Percentiles rank a stretch among this genome's conserved stretches.
These are phyloP conservation scores for Epistrophe eligans DNA, from an alignment of 2,888 invertebrate species.

Conservation along the genomic window DNA sequence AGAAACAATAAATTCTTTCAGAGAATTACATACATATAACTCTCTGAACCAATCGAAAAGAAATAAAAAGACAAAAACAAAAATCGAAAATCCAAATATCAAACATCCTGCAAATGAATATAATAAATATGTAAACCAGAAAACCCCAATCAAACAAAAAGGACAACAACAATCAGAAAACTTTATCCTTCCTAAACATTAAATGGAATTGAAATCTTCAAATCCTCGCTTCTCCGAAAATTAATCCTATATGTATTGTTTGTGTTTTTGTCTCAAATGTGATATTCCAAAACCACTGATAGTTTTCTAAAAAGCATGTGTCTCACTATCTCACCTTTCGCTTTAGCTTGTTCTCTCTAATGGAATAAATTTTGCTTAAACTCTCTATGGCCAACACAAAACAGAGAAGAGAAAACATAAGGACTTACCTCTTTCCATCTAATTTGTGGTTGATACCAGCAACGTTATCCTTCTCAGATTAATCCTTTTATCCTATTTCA, in stretches of 20 bases:
- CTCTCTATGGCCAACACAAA: conserved; percentile 14
- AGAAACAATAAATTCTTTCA: conserved; percentile 13
- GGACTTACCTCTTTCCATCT: conserved; percentile 54
- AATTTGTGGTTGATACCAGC: conserved; percentile 53
- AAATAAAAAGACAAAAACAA: neutral
- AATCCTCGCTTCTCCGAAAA: neutral
- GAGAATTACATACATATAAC: neutral
- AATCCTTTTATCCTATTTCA: conserved; percentile 40
- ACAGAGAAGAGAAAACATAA: conserved; percentile 9
- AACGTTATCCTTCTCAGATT: conserved; percentile 55
- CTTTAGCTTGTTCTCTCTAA: conserved; percentile 5
- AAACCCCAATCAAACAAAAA: conserved; percentile 55
- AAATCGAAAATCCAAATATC: neutral
- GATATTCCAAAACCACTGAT: conserved; percentile 31
- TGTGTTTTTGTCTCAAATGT: conserved; percentile 1
- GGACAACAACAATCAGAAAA: conserved; percentile 70
- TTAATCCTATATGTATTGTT: neutral
- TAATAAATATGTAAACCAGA: conserved; percentile 11
- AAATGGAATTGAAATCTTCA: conserved; percentile 58
- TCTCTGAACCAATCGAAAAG: neutral
- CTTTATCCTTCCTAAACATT: conserved; percentile 57
- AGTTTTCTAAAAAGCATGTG: conserved; percentile 36
- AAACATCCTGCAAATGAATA: conserved; percentile 28
- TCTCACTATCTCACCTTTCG: conserved; percentile 33
- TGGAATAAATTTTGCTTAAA: conserved; percentile 36